A percentile compares a stretch with the other conserved stretches of the same genome.
These are phyloP conservation scores for Rhagonycha fulva DNA, from an alignment of 2,888 invertebrate genomes.

Conservation along the genomic window DNA sequence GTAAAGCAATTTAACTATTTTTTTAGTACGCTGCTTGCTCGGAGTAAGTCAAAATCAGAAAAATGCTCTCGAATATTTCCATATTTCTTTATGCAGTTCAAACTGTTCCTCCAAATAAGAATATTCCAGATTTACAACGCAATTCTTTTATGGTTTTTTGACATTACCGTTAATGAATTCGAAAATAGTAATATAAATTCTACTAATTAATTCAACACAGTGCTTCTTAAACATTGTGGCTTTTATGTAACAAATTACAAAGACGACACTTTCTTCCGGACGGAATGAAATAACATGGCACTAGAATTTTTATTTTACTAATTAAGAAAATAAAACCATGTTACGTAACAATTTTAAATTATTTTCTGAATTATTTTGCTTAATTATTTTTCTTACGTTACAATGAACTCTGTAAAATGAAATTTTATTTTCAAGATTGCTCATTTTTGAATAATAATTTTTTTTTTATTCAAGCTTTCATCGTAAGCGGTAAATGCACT, in stretches of 20 bases:
- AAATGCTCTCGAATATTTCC: background rate
- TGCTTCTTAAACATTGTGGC: background rate
- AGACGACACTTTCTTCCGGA: background rate
- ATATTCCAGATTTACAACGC: background rate
- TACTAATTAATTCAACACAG: background rate
- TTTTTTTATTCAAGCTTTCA: no score
- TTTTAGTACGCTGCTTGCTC: background rate
- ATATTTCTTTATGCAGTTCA: background rate
- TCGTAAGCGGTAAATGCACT: no score
- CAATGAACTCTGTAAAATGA: no score
- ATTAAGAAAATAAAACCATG: background rate
- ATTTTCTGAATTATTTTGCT: background rate
- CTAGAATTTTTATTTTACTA: background rate
- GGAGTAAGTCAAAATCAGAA: background rate
- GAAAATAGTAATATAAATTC: background rate
- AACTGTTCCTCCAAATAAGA: background rate
- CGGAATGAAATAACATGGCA: background rate
- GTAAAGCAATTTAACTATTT: background rate
- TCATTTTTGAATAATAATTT: no score
- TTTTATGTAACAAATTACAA: background rate
- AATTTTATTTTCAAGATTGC: no score
- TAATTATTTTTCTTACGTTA: no score
- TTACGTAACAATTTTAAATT: background rate
- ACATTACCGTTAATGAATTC: background rate
- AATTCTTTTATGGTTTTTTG: background rate